These are phyloP conservation scores for Volucella inanis DNA, from an alignment of 2,888 invertebrate genomes.

Conservation along the genomic window DNA sequence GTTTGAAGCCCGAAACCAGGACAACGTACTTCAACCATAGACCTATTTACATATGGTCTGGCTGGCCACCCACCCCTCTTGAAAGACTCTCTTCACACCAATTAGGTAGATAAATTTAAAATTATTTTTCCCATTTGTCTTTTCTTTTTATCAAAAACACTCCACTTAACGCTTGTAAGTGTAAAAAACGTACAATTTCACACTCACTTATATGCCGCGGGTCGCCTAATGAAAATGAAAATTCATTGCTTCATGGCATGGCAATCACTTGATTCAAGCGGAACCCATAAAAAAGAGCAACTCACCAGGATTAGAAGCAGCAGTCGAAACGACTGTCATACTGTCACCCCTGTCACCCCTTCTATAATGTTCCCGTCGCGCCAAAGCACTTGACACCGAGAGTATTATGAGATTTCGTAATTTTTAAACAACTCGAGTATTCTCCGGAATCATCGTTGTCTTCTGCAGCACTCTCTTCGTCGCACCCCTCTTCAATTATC, in stretches of 20 bases:
- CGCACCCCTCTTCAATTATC: slow-evolving; percentile 68
- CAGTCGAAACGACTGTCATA: background rate
- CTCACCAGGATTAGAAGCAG: slow-evolving; percentile 2
- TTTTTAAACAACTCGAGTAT: slow-evolving; percentile 63
- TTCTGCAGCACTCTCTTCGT: background rate
- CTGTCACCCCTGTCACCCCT: slow-evolving; percentile 42
- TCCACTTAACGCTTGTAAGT: slow-evolving; percentile 25
- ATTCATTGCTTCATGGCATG: slow-evolving; percentile 47
- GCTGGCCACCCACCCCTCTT: no score
- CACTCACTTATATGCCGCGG: slow-evolving; percentile 63
- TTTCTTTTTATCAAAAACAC: slow-evolving; percentile 31
- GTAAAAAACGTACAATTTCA: slow-evolving; percentile 59
- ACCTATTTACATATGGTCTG: no score
- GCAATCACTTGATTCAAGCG: slow-evolving; percentile 61
- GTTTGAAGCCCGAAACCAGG: no score
- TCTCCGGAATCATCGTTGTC: background rate
- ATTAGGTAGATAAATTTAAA: slow-evolving; percentile 60
- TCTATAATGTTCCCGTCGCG: slow-evolving; percentile 10
- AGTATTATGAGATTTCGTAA: slow-evolving; percentile 63
- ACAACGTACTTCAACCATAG: no score
- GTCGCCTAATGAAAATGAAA: slow-evolving; percentile 59
- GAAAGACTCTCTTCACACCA: background rate
- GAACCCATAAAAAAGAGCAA: slow-evolving; percentile 64
- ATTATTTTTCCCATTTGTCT: slow-evolving; percentile 18
- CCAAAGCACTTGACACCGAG: slow-evolving; percentile 66